Percentiles rank a stretch among this genome's conserved stretches.
Conservation (phyloP, 2,113 vertebrate genomes). For the Merops nubicus region DNA sequence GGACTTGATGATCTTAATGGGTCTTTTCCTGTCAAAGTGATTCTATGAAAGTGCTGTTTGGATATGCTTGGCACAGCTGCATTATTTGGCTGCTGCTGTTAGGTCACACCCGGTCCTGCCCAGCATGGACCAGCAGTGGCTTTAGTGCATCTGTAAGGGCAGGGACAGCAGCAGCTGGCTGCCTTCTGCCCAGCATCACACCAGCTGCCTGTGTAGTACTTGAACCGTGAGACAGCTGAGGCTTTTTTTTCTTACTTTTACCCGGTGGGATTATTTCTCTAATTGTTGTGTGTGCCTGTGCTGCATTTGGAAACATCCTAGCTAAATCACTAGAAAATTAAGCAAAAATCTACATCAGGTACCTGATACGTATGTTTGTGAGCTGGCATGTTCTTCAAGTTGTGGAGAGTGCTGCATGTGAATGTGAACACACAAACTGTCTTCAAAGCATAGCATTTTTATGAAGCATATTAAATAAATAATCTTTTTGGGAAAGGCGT, state of each 20-base stretch:
- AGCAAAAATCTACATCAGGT: background rate
- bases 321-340: background rate
- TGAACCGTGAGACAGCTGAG: background rate
- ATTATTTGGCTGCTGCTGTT: no score
- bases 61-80: background rate
- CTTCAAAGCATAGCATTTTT: background rate
- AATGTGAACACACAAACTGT: background rate
- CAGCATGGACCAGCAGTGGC: background rate
- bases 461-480: background rate
- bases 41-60: no score
- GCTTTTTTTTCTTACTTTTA: background rate
- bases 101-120: background rate
- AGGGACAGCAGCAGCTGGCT: background rate
- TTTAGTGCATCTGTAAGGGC: no score
- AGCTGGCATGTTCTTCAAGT: background rate
- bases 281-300: background rate
- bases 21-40: no score
- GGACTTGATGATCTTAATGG: no score
- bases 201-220: background rate
- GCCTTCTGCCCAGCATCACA: background rate
- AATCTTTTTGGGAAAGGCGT: no score
- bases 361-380: rapidly evolving
- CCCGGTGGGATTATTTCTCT: background rate
- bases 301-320: background rate
- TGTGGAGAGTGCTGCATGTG: background rate